Evolutionary conservation across 2,113 vertebrate species (phyloP), one percentile per base, ranked within the genome.

Genomic region (Coregonus clupeaformis): DNA sequence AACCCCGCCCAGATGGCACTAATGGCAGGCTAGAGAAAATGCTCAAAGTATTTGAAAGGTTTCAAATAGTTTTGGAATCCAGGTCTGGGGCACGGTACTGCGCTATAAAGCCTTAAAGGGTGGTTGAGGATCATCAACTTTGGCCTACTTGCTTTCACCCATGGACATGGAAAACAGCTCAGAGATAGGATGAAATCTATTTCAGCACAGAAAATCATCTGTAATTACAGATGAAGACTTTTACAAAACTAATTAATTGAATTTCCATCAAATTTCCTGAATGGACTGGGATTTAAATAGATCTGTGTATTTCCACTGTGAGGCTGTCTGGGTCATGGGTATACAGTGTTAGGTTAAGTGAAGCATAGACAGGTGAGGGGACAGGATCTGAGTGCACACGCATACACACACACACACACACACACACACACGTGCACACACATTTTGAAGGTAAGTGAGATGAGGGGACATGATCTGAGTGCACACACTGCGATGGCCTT

Each of bases 391-490:
- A 42, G 36, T 42, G 36, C 66, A 69, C 59, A 73, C 45, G 73
- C 67, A 79, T 57, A 75, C 45, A 75, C 24, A 65, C 47, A 79
- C 14, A 71, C 36, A 63, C 65, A 71, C 72, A 68, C 77, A 79
- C 71, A 79, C 67, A 80, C 81, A 79, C 69, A 27, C 20, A 78
- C 76, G 73, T 65, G 69, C 55, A 70, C 72, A 27, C 18, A 55
- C 49, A 55, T 1, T 55, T 16, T 5, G 6, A 14, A 20, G 14
- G 20, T 20, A 55, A 55, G 14, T 55, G 52, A 55, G 52, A 16
- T 55, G 18, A 55, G 49, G 6, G 4, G 29, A 29, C 29, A 29
- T 2, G 29, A 27, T 27, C 27, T 29, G 29, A 29, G 9, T 42
- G 36, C 73, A 75, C 69, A 77, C 36, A 42, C 36, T 42, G 36